Base-by-base conservation (phyloP, 1,140 invertebrate species). In the Ostrea edulis region DNA sequence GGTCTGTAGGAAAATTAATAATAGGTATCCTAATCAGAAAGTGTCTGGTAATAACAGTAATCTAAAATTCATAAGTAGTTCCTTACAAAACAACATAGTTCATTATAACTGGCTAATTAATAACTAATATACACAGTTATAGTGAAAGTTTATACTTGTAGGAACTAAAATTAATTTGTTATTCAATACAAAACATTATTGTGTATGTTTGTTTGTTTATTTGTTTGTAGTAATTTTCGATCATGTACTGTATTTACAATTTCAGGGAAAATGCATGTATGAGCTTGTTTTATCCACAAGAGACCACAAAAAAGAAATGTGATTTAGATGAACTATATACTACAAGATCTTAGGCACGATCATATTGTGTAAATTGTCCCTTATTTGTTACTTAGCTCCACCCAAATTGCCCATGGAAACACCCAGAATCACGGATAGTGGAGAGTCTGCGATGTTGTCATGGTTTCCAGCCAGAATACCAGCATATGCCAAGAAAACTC, bases 371-470 rank as follows among this genome's bases (percentile, higher is more conserved):
- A 44, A 44, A 44, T 44, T 44, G 1, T 44, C 35, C 35, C 1
- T 44, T 44, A 44, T 44, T 44, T 44, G 35, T 87, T 82, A 97
- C 62, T 97, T 97, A 8, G 96, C 98, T 91, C 97, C 98, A 0
- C 94, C 99, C 0, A 96, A 92, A 71, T 86, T 94, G 22, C 93
- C 93, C 29, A 93, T 97, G 8, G 98, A 99, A 92, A 96, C 96
- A 86, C 98, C 98, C 2, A 97, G 97, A 90, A 98, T 99, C 9
- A 96, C 97, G 12, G 98, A 99, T 97, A 97, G 97, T 85, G 96
- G 97, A 8, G 96, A 97, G 84, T 96, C 98, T 25, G 98, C 98
- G 0, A 85, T 68, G 62, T 95, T 99, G 11, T 97, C 97, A 0
- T 99, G 98, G 98, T 97, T 97, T 91, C 98, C 98, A 4, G 98